Evolutionary conservation across 2,888 invertebrate genomes (phyloP).

Genomic region (Folsomia candida): DNA sequence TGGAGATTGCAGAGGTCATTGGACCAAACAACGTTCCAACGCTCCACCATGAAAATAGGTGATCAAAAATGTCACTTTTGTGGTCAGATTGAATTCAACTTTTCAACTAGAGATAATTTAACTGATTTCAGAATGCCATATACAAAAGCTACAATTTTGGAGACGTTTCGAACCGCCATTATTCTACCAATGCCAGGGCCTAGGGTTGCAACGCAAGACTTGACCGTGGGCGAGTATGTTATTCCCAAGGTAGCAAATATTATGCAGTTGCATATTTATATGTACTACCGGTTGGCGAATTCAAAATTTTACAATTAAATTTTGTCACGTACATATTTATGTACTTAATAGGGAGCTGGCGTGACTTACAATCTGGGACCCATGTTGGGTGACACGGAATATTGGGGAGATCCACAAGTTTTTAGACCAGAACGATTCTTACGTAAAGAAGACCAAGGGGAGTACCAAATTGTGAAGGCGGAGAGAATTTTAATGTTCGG

Average conservation of each 20-base stretch:
- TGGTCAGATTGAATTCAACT: too few species aligned
- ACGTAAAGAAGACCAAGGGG: neutral
- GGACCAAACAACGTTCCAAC: neutral
- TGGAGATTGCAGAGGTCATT: neutral
- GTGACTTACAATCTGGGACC: neutral
- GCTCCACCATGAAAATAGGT: neutral
- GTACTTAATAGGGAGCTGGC: neutral
- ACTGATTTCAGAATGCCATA: conserved; percentile 12
- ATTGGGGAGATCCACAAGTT: conserved; percentile 10
- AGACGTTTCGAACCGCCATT: neutral
- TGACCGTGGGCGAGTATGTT: neutral
- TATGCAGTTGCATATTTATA: neutral
- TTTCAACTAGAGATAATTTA: neutral
- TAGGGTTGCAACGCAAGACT: neutral
- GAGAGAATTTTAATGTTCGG: conserved; percentile 5
- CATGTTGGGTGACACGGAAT: neutral
- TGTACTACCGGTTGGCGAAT: neutral
- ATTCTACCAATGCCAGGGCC: neutral
- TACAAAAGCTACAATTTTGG: conserved; percentile 1
- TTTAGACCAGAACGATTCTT: conserved; percentile 15
- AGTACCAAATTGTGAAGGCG: conserved; percentile 1
- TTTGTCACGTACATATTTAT: too few species aligned
- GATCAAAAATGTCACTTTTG: neutral
- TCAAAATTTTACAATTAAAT: neutral
- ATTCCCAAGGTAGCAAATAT: conserved; percentile 1